Base-by-base conservation (phyloP, 2,888 invertebrate genomes). In the Callyntrura guangdongensis region DNA sequence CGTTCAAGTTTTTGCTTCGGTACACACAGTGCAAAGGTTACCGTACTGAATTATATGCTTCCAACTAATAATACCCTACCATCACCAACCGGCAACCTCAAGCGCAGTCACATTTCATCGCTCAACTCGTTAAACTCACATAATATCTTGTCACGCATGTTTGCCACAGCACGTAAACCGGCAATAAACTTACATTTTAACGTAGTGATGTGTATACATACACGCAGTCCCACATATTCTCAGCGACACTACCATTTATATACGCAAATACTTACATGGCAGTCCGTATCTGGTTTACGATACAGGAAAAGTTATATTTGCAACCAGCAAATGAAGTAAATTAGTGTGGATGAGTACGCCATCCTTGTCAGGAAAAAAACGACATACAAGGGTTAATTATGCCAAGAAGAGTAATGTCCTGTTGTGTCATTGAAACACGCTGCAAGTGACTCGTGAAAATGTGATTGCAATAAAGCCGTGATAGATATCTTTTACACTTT, bases 111-210 rank as follows among this genome's bases (percentile, higher is more conserved):
- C 81, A 81, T 59, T 81, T 59, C 59, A 81, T 81, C 53, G 56
- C 53, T 77, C 49, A 77, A 53, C 77, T 77, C 81, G 27, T 81
- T 59, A 81, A 81, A 20, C 56, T 59, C 36, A 36, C 56, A 81
- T 81, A 27, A 81, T 81, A 27, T 81, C 59, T 59, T 56, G 56
- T 81, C 81, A 81, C 59, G 81, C 81, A 81, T 81, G 81, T 81
- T 81, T 81, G 81, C 59, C 6, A 81, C 59, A 59, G 56, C 27
- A 81, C 59, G 45, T 59, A 81, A 81, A 59, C 56, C 20, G 81
- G 47, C 49, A 25, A n/a, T 59, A 14, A 8, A 27, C 12, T 45
- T 56, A 14, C 17, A 61, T n/a, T 61, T n/a, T 61, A 61, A 12
- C 14, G 53, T 53, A 9, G 53, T 53, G 12, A 14, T 53, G 53